phyloP scores from a whole-genome alignment of 1,140 invertebrate species.

The Maconellicoccus hirsutus region DNA sequence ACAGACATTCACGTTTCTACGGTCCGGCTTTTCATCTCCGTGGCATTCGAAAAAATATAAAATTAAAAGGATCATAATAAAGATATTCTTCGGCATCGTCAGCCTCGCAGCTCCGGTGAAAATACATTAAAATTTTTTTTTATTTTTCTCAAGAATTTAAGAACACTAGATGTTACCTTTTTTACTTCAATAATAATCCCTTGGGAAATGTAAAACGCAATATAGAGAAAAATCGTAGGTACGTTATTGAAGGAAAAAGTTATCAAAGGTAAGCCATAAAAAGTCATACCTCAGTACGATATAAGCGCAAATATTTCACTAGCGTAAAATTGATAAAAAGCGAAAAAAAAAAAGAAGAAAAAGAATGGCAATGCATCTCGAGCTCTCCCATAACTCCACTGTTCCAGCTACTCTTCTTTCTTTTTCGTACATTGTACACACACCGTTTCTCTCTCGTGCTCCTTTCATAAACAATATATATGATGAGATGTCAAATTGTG shows the following conservation, averaged over 20 bases:
- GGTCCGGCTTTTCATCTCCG: neutral
- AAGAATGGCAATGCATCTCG: too few species aligned
- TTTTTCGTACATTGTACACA: too few species aligned
- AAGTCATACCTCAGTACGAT: neutral
- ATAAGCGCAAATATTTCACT: neutral
- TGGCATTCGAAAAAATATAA: too few species aligned
- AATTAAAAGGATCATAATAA: too few species aligned
- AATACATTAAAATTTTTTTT: constrained; percentile 3
- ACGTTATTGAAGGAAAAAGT: neutral
- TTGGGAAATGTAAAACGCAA: neutral
- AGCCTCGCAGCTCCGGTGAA: neutral
- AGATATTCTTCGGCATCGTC: too few species aligned
- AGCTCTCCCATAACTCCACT: too few species aligned
- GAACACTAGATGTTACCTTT: neutral
- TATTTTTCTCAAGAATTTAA: neutral
- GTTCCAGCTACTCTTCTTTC: too few species aligned
- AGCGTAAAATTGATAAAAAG: neutral
- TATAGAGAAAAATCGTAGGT: neutral
- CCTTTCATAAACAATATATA: too few species aligned
- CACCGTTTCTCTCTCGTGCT: too few species aligned
- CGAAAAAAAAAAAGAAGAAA: neutral
- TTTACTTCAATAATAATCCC: neutral
- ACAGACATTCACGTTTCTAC: too few species aligned
- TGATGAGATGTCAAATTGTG: too few species aligned
- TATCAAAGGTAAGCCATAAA: constrained; percentile 9